Evolutionary conservation across 2,113 vertebrate genomes (phyloP).

Genomic region (Thymallus thymallus): DNA sequence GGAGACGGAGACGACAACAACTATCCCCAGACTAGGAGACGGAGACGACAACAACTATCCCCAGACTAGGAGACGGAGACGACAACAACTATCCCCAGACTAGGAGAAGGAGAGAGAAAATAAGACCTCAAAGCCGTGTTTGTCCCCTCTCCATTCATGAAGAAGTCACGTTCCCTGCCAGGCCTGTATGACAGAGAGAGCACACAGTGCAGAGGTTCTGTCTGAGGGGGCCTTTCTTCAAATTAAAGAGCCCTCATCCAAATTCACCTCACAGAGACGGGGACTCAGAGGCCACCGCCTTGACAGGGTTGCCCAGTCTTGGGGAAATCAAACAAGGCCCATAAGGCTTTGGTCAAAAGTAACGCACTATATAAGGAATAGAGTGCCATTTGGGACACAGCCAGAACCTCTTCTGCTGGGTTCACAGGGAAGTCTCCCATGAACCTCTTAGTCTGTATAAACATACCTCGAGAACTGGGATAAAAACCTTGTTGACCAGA

Average conservation of each 20-base stretch:
- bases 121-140: constrained; percentile 68
- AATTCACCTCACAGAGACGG: constrained; percentile 75
- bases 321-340: constrained; percentile 65
- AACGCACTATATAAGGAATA: background rate
- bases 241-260: constrained; percentile 75
- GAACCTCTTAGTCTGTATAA: background rate
- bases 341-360: too few relatives aligned
- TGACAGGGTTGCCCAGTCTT: constrained; percentile 64
- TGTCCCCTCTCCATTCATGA: constrained; percentile 71
- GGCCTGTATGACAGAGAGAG: constrained; percentile 65
- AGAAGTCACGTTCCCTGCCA: constrained; percentile 64
- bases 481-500: too few relatives aligned
- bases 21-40: too few relatives aligned
- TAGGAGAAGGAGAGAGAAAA: constrained; percentile 23
- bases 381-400: background rate
- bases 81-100: constrained; percentile 29
- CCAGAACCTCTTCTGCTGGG: background rate
- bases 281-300: constrained; percentile 70
- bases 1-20: too few relatives aligned
- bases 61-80: background rate
- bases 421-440: background rate
- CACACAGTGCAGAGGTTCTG: constrained; percentile 73
- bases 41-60: too few relatives aligned
- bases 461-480: too few relatives aligned
- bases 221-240: constrained; percentile 71